A percentile compares a stretch with the other conserved stretches of the same genome.
These are phyloP conservation scores for Anas platyrhynchos DNA, from an alignment of 2,113 vertebrate genomes.

Conservation along the genomic window DNA sequence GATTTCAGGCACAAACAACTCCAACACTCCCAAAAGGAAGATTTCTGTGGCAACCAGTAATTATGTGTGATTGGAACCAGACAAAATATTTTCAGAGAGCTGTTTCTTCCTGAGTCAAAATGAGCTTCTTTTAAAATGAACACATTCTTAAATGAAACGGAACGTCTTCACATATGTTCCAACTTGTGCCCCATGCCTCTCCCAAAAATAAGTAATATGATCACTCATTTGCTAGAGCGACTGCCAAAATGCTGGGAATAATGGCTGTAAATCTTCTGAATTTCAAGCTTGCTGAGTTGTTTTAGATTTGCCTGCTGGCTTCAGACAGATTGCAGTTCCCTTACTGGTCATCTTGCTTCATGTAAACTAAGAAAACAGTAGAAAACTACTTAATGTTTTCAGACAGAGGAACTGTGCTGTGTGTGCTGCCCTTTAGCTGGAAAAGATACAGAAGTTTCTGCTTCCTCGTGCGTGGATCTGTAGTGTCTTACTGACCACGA, in stretches of 20 bases:
- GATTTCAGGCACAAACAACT: neutral
- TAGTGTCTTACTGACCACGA: neutral
- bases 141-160: neutral
- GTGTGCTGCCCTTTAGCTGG: neutral
- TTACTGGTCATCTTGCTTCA: neutral
- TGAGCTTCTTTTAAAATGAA: neutral
- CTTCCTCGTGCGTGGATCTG: neutral
- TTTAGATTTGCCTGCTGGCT: neutral
- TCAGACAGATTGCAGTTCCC: neutral
- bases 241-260: neutral
- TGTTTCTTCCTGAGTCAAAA: neutral
- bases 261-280: neutral
- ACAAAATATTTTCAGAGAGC: conserved; percentile 14
- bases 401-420: neutral
- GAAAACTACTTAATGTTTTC: neutral
- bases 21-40: neutral
- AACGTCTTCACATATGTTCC: neutral
- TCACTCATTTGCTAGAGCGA: neutral
- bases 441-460: neutral
- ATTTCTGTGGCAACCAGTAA: conserved; percentile 11
- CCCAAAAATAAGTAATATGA: neutral
- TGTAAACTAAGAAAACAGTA: neutral
- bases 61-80: neutral
- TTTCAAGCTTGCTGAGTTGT: neutral
- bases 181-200: neutral